Base-by-base conservation (phyloP, 2,888 invertebrate genomes). In the Lymantria dispar region DNA sequence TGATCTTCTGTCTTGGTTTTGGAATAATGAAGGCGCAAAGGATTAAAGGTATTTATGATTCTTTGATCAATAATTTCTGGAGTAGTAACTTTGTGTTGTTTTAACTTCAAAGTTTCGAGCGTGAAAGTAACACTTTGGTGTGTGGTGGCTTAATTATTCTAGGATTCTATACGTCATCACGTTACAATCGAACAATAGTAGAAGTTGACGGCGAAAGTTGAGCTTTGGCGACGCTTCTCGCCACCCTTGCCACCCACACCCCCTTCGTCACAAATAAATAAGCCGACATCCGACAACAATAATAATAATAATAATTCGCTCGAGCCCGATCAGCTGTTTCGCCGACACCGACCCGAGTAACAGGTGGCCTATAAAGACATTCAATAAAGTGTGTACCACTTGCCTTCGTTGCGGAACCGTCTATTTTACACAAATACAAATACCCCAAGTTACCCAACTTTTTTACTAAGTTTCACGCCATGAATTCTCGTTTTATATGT, bases 341-440 rank as follows among this genome's bases (percentile, higher is more conserved):
- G 80, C 79, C 86, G 82, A 83, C 87, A 87, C 87, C 84, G 88
- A 87, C 85, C 87, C 86, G 82, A 83, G 87, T 89, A 91, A 92
- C 92, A 92, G 91, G 92, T 92, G 91, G 91, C 84, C 90, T 87
- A 88, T 92, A 91, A 91, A 91, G 91, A 90, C 89, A 89, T 90
- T 88, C 89, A 87, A 88, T 91, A 88, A 91, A 91, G 81, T 88
- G 82, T 88, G 83, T 83, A 84, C 85, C 85, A 85, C 84, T 89
- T 87, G 86, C 87, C 83, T 87, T 85, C 81, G 84, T 72, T 84
- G 81, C 80, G 83, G 79, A 82, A 84, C 85, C 78, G 72, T 86
- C 80, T 81, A 82, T 83, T 87, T 86, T 83, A 84, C 78, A 80
- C 80, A 84, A 80, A 80, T 76, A 80, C 71, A 69, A 75, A 78